Evolutionary conservation across 2,888 invertebrate genomes (phyloP).

Genomic region (Heteromurus nitidus): DNA sequence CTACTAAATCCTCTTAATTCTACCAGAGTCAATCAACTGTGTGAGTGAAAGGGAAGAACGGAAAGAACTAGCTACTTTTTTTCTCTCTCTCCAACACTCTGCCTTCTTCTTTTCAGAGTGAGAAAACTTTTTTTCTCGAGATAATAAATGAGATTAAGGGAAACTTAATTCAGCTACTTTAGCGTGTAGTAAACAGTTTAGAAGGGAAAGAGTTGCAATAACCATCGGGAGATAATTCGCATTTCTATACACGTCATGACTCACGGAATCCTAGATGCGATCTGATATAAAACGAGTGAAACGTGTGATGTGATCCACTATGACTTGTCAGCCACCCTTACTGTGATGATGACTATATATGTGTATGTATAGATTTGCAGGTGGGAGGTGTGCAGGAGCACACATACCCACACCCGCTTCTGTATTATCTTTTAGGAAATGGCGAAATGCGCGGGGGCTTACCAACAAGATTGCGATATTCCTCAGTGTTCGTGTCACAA

Average conservation of each 20-base stretch:
- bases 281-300: not conserved
- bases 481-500: constrained; percentile 93
- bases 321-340: too few relatives aligned
- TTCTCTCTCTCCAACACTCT: too few relatives aligned
- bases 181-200: not conserved
- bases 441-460: too few relatives aligned
- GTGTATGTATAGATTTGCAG: too few relatives aligned
- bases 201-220: not conserved
- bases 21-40: constrained; percentile 43
- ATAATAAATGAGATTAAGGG: constrained; percentile 46
- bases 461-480: constrained; percentile 90
- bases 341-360: too few relatives aligned
- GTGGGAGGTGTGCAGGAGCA: too few relatives aligned
- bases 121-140: constrained; percentile 18
- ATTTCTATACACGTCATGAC: not conserved
- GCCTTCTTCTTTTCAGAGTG: too few relatives aligned
- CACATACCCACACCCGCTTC: too few relatives aligned
- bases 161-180: constrained; percentile 37
- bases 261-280: not conserved
- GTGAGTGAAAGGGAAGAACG: constrained; percentile 11
- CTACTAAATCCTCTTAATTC: constrained; percentile 36
- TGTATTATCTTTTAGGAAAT: too few relatives aligned
- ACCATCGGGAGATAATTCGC: not conserved
- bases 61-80: not conserved
- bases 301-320: not conserved